Evolutionary conservation across 2,113 vertebrate species (phyloP).

Genomic region (Mystacornis crossleyi): DNA sequence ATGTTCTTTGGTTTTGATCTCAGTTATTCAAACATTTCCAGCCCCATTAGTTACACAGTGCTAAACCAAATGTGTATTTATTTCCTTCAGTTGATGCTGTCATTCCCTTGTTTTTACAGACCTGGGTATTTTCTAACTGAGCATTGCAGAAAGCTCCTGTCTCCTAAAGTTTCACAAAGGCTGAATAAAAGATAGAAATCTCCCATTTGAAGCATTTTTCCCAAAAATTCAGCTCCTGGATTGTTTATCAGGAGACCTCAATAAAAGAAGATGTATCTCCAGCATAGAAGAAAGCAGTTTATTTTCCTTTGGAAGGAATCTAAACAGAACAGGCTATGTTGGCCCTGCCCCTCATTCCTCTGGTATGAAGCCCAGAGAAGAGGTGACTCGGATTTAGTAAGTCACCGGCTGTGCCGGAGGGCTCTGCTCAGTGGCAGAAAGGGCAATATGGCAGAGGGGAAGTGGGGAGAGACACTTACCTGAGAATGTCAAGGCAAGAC

Average conservation of each 20-base stretch:
- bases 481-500: conserved; percentile 70
- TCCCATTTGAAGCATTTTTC: background rate
- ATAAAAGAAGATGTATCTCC: background rate
- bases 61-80: background rate
- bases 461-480: conserved; percentile 71
- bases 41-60: background rate
- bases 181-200: background rate
- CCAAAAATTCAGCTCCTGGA: background rate
- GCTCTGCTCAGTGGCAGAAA: background rate
- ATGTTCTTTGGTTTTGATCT: background rate
- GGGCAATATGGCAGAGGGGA: background rate
- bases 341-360: conserved; percentile 44
- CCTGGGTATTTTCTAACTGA: background rate
- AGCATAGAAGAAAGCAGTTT: background rate
- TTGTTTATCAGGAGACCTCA: background rate
- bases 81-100: background rate
- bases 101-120: background rate
- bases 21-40: background rate
- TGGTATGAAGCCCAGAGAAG: conserved; percentile 9
- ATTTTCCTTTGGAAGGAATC: conserved; percentile 63
- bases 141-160: background rate
- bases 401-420: background rate
- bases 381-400: background rate
- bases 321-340: conserved; percentile 13
- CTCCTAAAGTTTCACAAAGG: background rate